Evolutionary conservation across 2,888 invertebrate genomes (phyloP), one percentile per base, ranked within the genome.

Genomic region (Hemithea aestivaria): DNA sequence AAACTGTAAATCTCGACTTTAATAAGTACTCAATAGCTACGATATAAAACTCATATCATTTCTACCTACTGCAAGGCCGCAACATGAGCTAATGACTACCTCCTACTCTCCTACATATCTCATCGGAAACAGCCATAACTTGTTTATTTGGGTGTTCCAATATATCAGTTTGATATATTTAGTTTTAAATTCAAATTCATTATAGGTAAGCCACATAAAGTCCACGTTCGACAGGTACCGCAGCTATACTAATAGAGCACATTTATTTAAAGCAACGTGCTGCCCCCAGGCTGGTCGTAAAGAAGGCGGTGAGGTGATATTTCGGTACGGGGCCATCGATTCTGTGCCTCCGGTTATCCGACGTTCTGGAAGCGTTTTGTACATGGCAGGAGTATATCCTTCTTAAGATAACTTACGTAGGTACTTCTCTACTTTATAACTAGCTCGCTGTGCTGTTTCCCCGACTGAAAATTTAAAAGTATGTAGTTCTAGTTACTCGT

Each of bases 131-230:
- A 42, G 29, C 29, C 29, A 25, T 33, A 36, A 42, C 33, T 42
- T 42, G 36, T 42, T 42, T 37, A 42, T 42, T 42, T 20, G 41
- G 36, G 26, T 16, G 28, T 26, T 23, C 40, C 27, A 33, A 33
- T 40, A 28, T 36, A 26, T 41, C 33, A 33, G 41, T 37, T 34
- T 25, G n/a, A n/a, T n/a, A 42, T 36, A 34, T 28, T 21, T 29
- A 37, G 45, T 45, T 46, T 45, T 42, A 48, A 44, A 51, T 51
- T 48, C 44, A 47, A 50, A 50, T 51, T 51, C 45, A 41, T 48
- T 48, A 40, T 31, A 32, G 35, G 41, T 39, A 37, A 40, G 25
- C 43, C 48, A 30, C 27, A 43, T 21, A 40, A 33, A 45, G 37
- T 27, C 24, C 33, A 24, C 41, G 43, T 46, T 48, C 40, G 48